These are phyloP conservation scores for Gephyroberyx darwinii DNA, from an alignment of 2,797 vertebrate genomes.

Conservation along the genomic window DNA sequence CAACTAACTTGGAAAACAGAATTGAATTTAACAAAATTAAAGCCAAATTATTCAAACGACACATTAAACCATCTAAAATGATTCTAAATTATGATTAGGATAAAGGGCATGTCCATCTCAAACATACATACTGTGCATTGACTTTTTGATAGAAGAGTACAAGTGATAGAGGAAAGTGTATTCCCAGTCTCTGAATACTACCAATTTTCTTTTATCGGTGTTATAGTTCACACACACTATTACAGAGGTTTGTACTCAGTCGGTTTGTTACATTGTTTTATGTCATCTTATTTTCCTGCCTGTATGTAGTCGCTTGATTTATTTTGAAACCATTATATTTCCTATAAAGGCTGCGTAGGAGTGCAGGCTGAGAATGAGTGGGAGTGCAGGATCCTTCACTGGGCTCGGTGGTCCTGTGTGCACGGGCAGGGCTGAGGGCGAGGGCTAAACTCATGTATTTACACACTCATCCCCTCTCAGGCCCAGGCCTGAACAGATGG, in stretches of 20 bases:
- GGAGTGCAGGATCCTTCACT: conserved; percentile 54
- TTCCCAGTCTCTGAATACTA: neutral
- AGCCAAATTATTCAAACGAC: neutral
- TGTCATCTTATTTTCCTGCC: neutral
- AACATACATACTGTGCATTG: neutral
- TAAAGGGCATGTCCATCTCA: too few relatives aligned
- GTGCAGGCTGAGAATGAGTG: conserved; percentile 42
- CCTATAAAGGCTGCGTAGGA: conserved; percentile 28
- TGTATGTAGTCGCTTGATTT: conserved; percentile 20
- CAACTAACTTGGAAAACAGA: neutral
- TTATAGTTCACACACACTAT: neutral
- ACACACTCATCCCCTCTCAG: conserved; percentile 77
- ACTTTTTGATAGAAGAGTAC: conserved; percentile 1
- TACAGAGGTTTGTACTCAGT: neutral
- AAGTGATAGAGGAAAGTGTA: neutral
- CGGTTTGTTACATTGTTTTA: neutral
- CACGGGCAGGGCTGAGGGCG: conserved; percentile 66
- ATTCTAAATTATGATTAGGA: neutral
- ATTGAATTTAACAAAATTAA: neutral
- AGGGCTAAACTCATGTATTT: conserved; percentile 82
- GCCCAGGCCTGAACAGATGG: conserved; percentile 81
- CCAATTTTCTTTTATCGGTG: neutral
- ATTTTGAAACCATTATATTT: conserved; percentile 23
- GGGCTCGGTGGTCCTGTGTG: conserved; percentile 67
- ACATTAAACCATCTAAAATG: too few relatives aligned